These are phyloP conservation scores for Stegostoma tigrinum DNA, from an alignment of 2,113 vertebrate species.

Conservation along the genomic window DNA sequence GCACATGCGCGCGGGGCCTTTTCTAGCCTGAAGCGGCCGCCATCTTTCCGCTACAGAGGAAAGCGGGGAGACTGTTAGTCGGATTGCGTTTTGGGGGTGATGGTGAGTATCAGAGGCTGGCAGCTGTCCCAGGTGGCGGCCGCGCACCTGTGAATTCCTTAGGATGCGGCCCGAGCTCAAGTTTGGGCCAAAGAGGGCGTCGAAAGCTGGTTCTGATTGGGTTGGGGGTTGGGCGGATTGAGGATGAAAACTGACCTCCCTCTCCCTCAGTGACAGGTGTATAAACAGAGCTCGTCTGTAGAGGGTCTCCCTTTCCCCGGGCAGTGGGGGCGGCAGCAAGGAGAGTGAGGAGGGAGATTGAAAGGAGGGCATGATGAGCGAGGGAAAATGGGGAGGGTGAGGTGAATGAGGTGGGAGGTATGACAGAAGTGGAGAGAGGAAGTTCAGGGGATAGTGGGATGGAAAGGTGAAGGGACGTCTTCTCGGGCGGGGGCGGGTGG, in stretches of 20 bases:
- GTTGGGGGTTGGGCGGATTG: neutral
- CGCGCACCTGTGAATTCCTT: neutral
- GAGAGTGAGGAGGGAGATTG: neutral
- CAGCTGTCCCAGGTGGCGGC: neutral
- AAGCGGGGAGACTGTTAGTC: neutral
- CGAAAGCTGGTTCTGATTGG: neutral
- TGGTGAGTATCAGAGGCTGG: neutral
- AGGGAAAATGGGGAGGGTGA: too few species aligned
- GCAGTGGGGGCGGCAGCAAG: too few species aligned
- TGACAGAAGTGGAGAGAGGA: too few species aligned
- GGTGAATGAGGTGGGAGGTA: too few species aligned
- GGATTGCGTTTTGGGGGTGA: neutral
- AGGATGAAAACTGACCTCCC: neutral
- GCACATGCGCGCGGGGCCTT: neutral
- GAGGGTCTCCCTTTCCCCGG: neutral
- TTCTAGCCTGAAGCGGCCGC: neutral
- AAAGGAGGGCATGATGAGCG: neutral
- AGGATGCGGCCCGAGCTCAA: too few species aligned
- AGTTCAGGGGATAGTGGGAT: too few species aligned
- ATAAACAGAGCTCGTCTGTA: neutral
- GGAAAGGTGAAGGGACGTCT: too few species aligned
- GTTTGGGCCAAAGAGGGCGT: neutral
- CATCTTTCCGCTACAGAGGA: slow-evolving; percentile 25
- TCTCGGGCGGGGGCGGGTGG: too few species aligned
- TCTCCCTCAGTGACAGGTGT: slow-evolving; percentile 20